These are phyloP conservation scores for Limonius californicus DNA, from an alignment of 1,140 invertebrate genomes.

Conservation along the genomic window DNA sequence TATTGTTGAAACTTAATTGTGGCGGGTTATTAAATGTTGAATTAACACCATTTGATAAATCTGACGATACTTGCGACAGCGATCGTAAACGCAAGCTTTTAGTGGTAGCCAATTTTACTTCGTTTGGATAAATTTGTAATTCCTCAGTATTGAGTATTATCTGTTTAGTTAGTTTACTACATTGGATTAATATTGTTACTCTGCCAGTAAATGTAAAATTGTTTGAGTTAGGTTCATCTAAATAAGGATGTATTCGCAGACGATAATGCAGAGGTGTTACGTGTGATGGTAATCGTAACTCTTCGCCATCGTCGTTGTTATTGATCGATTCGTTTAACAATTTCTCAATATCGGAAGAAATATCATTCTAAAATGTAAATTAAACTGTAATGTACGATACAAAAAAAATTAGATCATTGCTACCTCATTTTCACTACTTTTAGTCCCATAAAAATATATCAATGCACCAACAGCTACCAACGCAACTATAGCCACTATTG, in stretches of 20 bases:
- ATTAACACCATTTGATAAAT: too few species aligned
- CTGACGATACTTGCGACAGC: too few species aligned
- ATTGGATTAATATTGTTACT: constrained; percentile 33
- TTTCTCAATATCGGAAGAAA: constrained; percentile 33
- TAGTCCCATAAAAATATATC: constrained; percentile 43
- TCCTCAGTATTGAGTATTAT: constrained; percentile 38
- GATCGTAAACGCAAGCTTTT: constrained; percentile 17
- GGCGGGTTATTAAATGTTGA: too few species aligned
- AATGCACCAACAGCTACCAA: constrained; percentile 32
- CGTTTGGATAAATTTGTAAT: constrained; percentile 27
- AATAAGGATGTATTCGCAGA: constrained; percentile 34
- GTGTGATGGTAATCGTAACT: constrained; percentile 32
- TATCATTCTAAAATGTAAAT: neutral
- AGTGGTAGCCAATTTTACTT: constrained; percentile 27
- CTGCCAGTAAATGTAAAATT: constrained; percentile 40
- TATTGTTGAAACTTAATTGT: too few species aligned
- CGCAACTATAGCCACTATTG: constrained; percentile 34
- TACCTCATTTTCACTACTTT: constrained; percentile 33
- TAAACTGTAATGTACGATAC: neutral
- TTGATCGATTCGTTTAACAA: constrained; percentile 37
- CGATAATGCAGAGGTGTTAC: constrained; percentile 34
- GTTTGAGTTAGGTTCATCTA: constrained; percentile 31
- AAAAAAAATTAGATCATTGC: too few species aligned
- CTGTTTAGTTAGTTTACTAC: constrained; percentile 33
- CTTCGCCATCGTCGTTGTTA: constrained; percentile 31